phyloP scores from a whole-genome alignment of 1,140 invertebrate species.

The Trigoniulus corallinus region DNA sequence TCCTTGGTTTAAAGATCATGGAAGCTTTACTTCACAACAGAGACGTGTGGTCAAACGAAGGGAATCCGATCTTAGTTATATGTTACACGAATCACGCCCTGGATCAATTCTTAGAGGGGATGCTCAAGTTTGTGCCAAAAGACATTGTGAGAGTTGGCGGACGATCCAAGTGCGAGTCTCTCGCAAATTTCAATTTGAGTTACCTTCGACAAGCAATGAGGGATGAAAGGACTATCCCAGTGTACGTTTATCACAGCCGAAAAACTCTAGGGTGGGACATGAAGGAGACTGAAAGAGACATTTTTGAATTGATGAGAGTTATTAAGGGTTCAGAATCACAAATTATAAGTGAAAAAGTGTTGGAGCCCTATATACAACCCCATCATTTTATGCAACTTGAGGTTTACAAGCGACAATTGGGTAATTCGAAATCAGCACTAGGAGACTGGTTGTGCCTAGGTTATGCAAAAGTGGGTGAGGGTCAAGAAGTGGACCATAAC shows the following conservation, averaged over 20 bases:
- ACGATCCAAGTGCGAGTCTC: background rate
- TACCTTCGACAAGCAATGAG: background rate
- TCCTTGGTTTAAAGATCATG: slow-evolving; percentile 16
- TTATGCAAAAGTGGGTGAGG: too few relatives aligned
- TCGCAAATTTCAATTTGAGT: background rate
- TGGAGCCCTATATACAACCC: too few relatives aligned
- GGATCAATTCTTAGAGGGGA: slow-evolving; percentile 33
- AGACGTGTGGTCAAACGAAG: background rate
- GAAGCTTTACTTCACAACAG: slow-evolving; percentile 2
- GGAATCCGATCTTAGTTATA: slow-evolving; percentile 28
- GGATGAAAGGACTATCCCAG: background rate
- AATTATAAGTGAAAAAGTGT: too few relatives aligned
- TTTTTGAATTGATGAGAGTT: too few relatives aligned
- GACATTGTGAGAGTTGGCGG: slow-evolving; percentile 10
- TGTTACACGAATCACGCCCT: slow-evolving; percentile 35
- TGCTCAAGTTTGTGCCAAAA: slow-evolving; percentile 10
- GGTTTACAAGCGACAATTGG: too few relatives aligned
- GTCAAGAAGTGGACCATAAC: too few relatives aligned
- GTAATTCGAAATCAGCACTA: too few relatives aligned
- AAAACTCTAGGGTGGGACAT: background rate
- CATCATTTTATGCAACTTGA: too few relatives aligned
- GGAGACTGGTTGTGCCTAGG: too few relatives aligned
- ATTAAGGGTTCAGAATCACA: too few relatives aligned
- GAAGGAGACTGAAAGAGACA: too few relatives aligned
- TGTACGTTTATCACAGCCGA: background rate